Base-by-base conservation (phyloP, 2,888 invertebrate genomes). In the Eubasilissa splendida region DNA sequence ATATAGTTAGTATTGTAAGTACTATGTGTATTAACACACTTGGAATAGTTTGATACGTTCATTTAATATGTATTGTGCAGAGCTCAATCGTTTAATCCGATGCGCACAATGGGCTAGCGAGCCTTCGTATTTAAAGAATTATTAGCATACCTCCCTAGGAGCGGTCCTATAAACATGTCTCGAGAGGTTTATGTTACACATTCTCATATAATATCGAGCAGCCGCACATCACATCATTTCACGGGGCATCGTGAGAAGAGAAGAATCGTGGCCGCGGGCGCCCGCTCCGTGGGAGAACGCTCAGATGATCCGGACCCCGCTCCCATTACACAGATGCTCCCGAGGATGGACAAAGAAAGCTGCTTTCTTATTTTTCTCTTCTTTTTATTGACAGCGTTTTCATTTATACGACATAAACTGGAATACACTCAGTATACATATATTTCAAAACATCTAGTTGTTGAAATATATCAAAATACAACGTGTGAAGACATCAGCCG, bases 261-360 rank as follows among this genome's bases (percentile, higher is more conserved):
- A 33, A 33, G 58, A 73, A 31, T 73, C 71, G 71, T 73, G 71
- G 71, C 71, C 56, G 71, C 71, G 71, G 71, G 71, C 71, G 56
- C 58, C 22, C 50, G 56, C 54, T 56, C 71, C 71, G 71, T 73
- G 71, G 56, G 71, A 73, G 71, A 73, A 56, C 71, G 12, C 14
- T 33, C 68, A 14, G 66, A n/a, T 22, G 22, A 22, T 22, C 42
- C 42, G 42, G 1, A 7, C 4, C 42, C 68, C 68, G 68, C 71
- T 22, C 22, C 22, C 22, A 22, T 22, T 22, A 22, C 22, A 22
- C 22, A 22, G 22, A 22, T 22, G 22, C 22, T 22, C 22, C 22
- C 22, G 22, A 22, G 22, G 22, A 22, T 22, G 22, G 22, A 22
- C 22, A 22, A 22, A 22, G 22, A 22, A 22, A 22, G 22, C 22